A percentile compares a stretch with the other conserved stretches of the same genome.
Conservation (phyloP, 2,797 vertebrate species). For the Tragopan temminckii region DNA sequence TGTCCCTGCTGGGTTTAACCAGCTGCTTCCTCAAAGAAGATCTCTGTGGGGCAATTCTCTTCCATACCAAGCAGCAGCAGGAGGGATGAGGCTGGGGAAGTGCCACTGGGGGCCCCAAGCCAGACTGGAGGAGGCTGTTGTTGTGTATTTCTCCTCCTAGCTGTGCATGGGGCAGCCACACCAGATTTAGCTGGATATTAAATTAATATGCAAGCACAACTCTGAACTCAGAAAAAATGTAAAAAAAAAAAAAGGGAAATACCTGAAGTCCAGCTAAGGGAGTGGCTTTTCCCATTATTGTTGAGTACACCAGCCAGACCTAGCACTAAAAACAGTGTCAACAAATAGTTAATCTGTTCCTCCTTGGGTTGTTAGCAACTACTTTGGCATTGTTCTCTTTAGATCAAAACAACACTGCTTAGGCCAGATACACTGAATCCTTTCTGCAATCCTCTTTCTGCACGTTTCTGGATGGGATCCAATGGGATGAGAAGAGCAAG, state of each 20-base stretch:
- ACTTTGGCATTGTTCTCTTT: slow-evolving; percentile 13
- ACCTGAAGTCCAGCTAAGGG: neutral
- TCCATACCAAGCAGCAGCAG: neutral
- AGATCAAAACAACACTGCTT: slow-evolving; percentile 12
- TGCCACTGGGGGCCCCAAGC: neutral
- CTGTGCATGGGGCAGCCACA: neutral
- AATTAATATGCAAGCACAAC: neutral
- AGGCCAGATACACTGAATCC: neutral
- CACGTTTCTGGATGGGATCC: neutral
- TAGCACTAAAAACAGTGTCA: neutral
- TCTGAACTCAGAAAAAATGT: neutral
- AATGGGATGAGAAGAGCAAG: neutral
- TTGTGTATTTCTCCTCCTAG: neutral
- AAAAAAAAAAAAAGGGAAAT: neutral
- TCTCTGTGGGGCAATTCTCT: neutral
- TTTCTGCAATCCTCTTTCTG: neutral
- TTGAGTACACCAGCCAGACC: neutral
- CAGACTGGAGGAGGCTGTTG: neutral
- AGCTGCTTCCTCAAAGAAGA: neutral
- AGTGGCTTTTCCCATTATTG: slow-evolving; percentile 4
- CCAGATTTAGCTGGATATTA: neutral
- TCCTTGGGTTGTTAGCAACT: slow-evolving; percentile 28
- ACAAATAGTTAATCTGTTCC: slow-evolving; percentile 49
- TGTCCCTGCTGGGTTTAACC: neutral
- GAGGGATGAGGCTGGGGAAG: neutral